Conservation (phyloP, 2,888 invertebrate species). For the Peribatodes rhomboidaria region DNA sequence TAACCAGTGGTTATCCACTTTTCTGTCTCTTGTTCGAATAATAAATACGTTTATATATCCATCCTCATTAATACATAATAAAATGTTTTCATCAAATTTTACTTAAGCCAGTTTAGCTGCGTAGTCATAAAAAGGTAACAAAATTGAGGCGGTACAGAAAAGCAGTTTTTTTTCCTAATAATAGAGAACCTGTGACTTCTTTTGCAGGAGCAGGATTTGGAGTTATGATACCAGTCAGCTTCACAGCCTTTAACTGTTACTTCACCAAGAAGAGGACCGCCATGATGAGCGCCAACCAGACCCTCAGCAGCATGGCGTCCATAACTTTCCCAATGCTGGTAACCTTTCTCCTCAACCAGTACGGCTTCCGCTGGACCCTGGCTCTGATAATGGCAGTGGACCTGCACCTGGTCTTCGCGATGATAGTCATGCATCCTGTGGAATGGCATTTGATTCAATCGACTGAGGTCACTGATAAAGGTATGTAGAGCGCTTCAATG, state of each 20-base stretch:
- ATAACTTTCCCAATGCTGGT: constrained; percentile 90
- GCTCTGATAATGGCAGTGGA: constrained; percentile 89
- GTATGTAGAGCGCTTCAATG: constrained; percentile 46
- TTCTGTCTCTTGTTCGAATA: too few relatives aligned
- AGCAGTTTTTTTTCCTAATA: too few relatives aligned
- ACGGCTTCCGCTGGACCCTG: constrained; percentile 91
- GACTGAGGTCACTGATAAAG: constrained; percentile 51
- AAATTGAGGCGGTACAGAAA: too few relatives aligned
- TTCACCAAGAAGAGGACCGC: constrained; percentile 90
- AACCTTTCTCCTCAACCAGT: constrained; percentile 86
- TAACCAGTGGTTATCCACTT: too few relatives aligned
- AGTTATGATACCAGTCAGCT: constrained; percentile 90
- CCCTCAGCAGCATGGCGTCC: constrained; percentile 89
- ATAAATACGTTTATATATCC: too few relatives aligned
- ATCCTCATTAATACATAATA: too few relatives aligned
- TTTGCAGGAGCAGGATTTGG: constrained; percentile 90
- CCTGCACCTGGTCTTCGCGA: constrained; percentile 89
- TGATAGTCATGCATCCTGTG: constrained; percentile 91
- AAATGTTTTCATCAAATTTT: too few relatives aligned
- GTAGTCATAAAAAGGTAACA: too few relatives aligned
- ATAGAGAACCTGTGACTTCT: neutral
- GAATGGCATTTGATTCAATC: constrained; percentile 88
- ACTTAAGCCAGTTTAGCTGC: too few relatives aligned
- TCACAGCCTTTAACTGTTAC: constrained; percentile 91
- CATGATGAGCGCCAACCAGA: constrained; percentile 92